A percentile compares a stretch with the other conserved stretches of the same genome.
Conservation (phyloP, 2,888 invertebrate species). For the Spilosoma lubricipeda region DNA sequence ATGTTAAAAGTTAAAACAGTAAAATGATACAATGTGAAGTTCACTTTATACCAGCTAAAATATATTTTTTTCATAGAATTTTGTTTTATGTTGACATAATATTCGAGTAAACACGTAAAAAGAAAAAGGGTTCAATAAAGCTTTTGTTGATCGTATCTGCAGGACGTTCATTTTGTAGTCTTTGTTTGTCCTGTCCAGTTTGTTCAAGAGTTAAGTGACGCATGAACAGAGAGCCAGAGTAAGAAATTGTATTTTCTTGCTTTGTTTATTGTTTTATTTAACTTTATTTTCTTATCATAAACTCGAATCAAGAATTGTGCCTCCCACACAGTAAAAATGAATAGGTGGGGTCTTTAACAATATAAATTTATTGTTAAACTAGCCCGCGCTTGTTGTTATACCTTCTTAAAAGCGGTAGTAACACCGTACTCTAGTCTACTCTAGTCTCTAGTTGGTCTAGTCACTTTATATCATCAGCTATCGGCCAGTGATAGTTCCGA, state of each 20-base stretch:
- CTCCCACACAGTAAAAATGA: not conserved
- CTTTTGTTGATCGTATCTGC: constrained; percentile 16
- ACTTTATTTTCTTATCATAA: not conserved
- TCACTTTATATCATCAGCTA: too few species aligned
- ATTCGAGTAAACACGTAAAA: constrained; percentile 11
- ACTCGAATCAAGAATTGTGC: not conserved
- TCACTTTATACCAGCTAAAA: not conserved
- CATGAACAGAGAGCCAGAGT: constrained; percentile 11
- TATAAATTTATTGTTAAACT: too few species aligned
- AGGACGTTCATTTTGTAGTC: constrained; percentile 8
- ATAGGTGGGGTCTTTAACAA: too few species aligned
- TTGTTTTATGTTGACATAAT: constrained; percentile 12
- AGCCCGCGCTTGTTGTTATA: too few species aligned
- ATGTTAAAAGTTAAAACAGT: not conserved
- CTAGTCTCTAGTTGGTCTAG: too few species aligned
- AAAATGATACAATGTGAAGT: not conserved
- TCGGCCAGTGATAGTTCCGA: too few species aligned
- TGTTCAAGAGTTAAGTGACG: constrained; percentile 15
- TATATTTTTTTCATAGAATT: constrained; percentile 13
- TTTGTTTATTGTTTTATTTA: not conserved
- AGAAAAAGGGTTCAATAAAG: constrained; percentile 13
- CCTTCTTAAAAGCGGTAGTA: too few species aligned
- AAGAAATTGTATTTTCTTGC: constrained; percentile 28
- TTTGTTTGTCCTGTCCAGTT: constrained; percentile 29
- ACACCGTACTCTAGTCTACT: too few species aligned